Conservation (phyloP, 2,888 invertebrate genomes). For the Nemurella pictetii region DNA sequence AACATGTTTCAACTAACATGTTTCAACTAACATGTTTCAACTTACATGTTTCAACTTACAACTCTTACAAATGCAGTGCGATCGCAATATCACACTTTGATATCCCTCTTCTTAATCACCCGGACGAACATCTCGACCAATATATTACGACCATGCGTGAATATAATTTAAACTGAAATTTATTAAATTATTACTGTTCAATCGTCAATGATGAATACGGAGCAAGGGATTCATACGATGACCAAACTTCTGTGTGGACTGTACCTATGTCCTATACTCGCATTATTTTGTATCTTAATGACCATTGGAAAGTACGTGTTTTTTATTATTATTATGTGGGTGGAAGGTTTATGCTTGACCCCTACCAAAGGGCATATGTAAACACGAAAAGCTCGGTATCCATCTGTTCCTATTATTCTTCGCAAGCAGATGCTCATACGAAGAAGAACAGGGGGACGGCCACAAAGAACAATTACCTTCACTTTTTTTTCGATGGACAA, state of each 20-base stretch:
- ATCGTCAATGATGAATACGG: no score
- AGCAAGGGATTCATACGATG: no score
- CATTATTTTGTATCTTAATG: constrained; percentile 17
- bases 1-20: no score
- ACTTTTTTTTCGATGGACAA: not conserved
- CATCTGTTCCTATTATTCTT: constrained; percentile 32
- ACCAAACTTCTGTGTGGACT: not conserved
- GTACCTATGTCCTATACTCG: not conserved
- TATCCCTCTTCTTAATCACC: no score
- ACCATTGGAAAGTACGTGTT: constrained; percentile 10
- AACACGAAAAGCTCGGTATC: constrained; percentile 28
- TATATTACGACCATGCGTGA: no score
- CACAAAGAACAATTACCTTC: not conserved
- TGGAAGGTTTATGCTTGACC: constrained; percentile 28
- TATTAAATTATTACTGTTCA: no score
- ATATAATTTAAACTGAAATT: no score
- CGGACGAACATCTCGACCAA: no score
- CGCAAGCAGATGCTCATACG: not conserved
- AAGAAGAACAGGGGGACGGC: not conserved
- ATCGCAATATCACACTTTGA: no score
- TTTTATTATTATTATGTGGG: constrained; percentile 25
- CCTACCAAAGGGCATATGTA: constrained; percentile 10
- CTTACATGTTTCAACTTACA: no score
- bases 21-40: no score
- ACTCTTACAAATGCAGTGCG: no score